These are phyloP conservation scores for Sarcophaga bullata DNA, from an alignment of 1,140 invertebrate genomes.

Conservation along the genomic window DNA sequence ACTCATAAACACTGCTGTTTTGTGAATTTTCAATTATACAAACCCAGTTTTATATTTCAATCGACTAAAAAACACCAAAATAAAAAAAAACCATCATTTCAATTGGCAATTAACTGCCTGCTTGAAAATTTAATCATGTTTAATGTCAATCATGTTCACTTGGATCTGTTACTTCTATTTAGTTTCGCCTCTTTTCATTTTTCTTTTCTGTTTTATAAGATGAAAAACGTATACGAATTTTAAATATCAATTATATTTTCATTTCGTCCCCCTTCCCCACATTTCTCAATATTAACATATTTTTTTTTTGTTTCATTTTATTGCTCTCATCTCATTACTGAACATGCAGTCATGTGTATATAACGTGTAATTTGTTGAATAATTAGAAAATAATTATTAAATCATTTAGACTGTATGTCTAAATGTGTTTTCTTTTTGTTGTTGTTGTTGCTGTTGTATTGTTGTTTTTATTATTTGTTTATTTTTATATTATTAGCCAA, in stretches of 20 bases:
- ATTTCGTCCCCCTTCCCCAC: not conserved
- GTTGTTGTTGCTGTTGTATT: not conserved
- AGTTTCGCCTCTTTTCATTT: not conserved
- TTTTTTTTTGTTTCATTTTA: not conserved
- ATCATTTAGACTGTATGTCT: not conserved
- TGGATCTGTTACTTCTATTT: not conserved
- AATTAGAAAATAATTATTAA: not conserved
- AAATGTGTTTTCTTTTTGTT: not conserved
- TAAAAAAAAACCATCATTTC: too few relatives aligned
- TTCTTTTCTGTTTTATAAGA: not conserved
- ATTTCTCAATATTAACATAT: not conserved
- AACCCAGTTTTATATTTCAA: too few relatives aligned
- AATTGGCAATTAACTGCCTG: not conserved
- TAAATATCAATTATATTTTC: conserved; percentile 5
- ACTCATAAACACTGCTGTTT: too few relatives aligned
- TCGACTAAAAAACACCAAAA: too few relatives aligned
- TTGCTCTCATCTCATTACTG: not conserved
- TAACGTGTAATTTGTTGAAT: conserved; percentile 6
- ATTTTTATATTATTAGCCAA: conserved; percentile 7
- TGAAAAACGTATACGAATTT: not conserved
- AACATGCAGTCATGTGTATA: not conserved
- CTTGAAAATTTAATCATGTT: not conserved
- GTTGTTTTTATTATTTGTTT: not conserved
- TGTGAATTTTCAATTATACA: too few relatives aligned
- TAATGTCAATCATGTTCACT: not conserved